Base-by-base conservation (phyloP, 2,113 vertebrate species). In the Meriones unguiculatus region DNA sequence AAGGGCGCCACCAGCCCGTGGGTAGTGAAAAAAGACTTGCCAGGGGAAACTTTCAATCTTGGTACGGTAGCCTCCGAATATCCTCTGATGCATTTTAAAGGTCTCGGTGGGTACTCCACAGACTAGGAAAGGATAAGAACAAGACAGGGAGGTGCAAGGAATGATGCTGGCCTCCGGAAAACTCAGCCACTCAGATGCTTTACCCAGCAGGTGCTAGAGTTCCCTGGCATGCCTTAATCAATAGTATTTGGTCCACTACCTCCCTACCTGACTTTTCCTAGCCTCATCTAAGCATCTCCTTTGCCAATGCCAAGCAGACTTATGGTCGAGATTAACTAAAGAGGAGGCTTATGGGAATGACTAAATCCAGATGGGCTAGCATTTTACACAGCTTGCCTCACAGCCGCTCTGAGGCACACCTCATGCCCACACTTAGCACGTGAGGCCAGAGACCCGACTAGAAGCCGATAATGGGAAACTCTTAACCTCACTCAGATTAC, bases 11-110 rank as follows among this genome's bases (percentile, higher is more conserved):
- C 97, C 96, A 8, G 97, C 99, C 90, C 96, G 41, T 3, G 98
- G 98, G 1, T 10, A 0, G 0, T 8, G 0, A 5, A 99, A 98
- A 89, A 92, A 98, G 32, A 99, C 98, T 62, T 99, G 98, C 99
- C 99, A 99, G 24, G 99, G 99, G 89, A 99, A 99, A 86, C 70
- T 98, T 28, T 98, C 89, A 28, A 94, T 82, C 1, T 97, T 24
- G 28, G 98, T 98, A 1, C 0, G 0, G 0, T 30, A 41, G 6
- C 99, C 99, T 89, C 99, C 99, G 75, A 98, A 98, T 94, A 99
- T 98, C 93, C 96, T 98, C 87, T 97, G 98, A 4, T 12, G 76
- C 2, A 13, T 87, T 81, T 0, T 0, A 28, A 98, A 91, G 8
- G 94, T 95, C 35, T 96, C 85, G 0, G 90, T 98, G 77, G 98